Evolutionary conservation across 2,797 vertebrate species (phyloP), one percentile per base, ranked within the genome.

Genomic region (Dendrocincla fuliginosa): DNA sequence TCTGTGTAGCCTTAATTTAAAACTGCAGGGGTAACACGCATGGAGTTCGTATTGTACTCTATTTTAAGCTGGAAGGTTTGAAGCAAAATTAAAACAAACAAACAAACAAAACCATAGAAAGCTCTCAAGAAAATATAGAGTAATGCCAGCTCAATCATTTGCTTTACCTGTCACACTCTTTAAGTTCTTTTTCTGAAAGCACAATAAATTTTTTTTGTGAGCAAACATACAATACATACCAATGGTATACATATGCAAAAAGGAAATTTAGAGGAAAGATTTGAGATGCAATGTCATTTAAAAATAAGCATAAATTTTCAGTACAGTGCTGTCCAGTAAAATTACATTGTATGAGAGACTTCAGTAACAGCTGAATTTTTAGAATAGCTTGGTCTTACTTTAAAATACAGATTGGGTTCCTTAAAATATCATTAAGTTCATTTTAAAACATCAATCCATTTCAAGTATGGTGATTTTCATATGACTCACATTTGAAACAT

Each of bases 401-500:
- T 63, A 90, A 95, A 94, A 86, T 88, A 79, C 44, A 53, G 46
- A 87, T 80, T 74, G 47, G 7, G 57, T 71, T 88, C 65, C 57
- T 49, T 87, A 83, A 85, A 91, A 93, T 92, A 75, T 85, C 75
- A 42, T 73, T 79, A 91, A 80, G 57, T 53, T 94, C 24, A 77
- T 78, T 92, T 94, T 75, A 52, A 90, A 95, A 75, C 46, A 13
- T 57, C 75, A 75, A 32, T 56, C 25, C 16, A 4, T 77, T 94
- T 92, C 59, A 73, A 64, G 39, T 78, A 50, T 61, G 46, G 75
- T 57, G 53, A 74, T 94, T 96, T 96, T 90, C 64, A 92, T 65
- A 87, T 94, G 81, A 96, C 60, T 95, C 89, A 83, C 27, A 25
- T 93, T 89, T 94, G 61, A 90, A 95, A 83, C 64, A 84, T 46